Conservation (phyloP, 2,797 vertebrate genomes). For the Melanotaenia parkinsoni region DNA sequence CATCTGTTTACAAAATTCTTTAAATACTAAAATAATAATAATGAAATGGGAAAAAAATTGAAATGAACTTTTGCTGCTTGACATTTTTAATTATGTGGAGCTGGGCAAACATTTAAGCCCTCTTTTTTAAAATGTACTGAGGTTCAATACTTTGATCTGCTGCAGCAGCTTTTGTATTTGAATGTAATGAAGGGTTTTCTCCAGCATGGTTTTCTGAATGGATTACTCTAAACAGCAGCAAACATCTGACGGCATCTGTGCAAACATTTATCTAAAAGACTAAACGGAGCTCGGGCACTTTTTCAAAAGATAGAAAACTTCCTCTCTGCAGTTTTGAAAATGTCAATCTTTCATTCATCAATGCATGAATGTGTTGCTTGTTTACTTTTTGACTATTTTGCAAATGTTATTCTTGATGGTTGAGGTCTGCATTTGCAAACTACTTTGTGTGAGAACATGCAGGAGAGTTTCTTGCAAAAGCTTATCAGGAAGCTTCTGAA, state of each 20-base stretch:
- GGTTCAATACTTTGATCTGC: not conserved
- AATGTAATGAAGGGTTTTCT: conserved; percentile 5
- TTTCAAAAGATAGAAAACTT: not conserved
- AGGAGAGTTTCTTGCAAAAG: conserved; percentile 26
- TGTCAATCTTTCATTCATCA: not conserved
- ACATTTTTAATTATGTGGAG: not conserved
- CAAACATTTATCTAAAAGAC: not conserved
- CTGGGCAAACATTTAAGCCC: not conserved
- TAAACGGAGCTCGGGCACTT: not conserved
- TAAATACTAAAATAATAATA: not conserved
- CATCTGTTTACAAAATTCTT: too few relatives aligned
- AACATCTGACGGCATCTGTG: conserved; percentile 9
- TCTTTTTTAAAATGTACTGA: not conserved
- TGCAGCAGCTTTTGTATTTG: not conserved
- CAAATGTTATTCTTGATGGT: not conserved
- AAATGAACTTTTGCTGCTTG: not conserved
- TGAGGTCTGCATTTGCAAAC: not conserved
- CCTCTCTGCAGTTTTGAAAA: not conserved
- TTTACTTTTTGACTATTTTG: not conserved
- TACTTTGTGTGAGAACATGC: not conserved
- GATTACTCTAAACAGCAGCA: not conserved
- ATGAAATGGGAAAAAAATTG: not conserved
- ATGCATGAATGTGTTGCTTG: not conserved
- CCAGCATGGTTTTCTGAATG: not conserved
- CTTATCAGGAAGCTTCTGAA: conserved; percentile 29